Percentiles rank a stretch among this genome's conserved stretches.
Conservation (phyloP, 2,113 vertebrate genomes). For the Acinonyx jubatus region DNA sequence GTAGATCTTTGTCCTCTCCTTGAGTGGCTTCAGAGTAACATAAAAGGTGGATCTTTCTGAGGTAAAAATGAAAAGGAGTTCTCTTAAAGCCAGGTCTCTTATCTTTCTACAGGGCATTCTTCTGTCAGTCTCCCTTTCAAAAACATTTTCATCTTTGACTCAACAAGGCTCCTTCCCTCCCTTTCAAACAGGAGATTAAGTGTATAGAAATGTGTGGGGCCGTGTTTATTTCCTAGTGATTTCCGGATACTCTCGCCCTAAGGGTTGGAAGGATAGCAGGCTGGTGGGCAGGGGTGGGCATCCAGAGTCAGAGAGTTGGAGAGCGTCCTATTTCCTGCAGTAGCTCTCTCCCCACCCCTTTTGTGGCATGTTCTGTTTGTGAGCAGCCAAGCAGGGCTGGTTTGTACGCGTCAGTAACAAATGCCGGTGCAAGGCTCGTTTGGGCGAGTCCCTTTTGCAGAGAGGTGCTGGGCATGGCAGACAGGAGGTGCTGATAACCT, state of each 20-base stretch:
- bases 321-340: accelerated
- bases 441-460: neutral
- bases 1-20: conserved; percentile 36
- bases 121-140: conserved; percentile 66
- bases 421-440: accelerated
- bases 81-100: conserved; percentile 41
- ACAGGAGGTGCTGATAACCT: neutral
- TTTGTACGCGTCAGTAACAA: neutral
- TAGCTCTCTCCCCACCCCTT: accelerated
- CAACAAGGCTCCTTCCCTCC: conserved; percentile 41
- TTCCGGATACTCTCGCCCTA: neutral
- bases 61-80: conserved; percentile 46
- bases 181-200: conserved; percentile 44
- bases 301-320: accelerated
- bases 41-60: neutral
- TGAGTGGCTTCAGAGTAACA: neutral
- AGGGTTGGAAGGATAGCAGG: accelerated
- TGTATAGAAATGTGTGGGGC: neutral
- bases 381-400: neutral
- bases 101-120: conserved; percentile 60
- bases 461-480: accelerated
- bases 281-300: neutral
- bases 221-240: neutral
- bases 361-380: neutral
- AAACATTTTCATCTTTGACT: conserved; percentile 75